These are phyloP conservation scores for Acyrthosiphon pisum DNA, from an alignment of 1,140 invertebrate species.

Conservation along the genomic window DNA sequence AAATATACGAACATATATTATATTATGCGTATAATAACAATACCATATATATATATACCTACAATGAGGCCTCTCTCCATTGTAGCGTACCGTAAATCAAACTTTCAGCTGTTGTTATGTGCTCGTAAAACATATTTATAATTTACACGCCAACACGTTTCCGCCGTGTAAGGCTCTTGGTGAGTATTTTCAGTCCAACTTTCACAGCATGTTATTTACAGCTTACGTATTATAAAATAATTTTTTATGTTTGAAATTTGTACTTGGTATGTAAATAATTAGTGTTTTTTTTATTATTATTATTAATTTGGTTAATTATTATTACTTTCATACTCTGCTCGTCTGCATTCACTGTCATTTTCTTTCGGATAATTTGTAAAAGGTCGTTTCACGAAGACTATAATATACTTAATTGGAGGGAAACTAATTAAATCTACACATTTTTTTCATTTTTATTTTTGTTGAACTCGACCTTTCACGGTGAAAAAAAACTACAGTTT, in stretches of 20 bases:
- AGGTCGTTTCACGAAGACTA: background rate
- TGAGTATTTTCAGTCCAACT: background rate
- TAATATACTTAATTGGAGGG: background rate
- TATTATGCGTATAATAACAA: background rate
- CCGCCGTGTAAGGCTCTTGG: background rate
- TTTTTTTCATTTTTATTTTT: background rate
- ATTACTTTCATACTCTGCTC: background rate
- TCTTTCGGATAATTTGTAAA: conserved; percentile 1
- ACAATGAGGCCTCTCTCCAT: background rate
- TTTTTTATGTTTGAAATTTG: background rate
- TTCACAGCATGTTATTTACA: background rate
- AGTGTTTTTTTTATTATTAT: no score
- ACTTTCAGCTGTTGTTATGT: background rate
- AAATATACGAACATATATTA: background rate
- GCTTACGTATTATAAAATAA: background rate
- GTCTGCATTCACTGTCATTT: background rate
- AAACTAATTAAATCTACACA: background rate
- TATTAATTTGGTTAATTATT: background rate
- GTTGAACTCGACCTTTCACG: background rate
- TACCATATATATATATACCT: background rate
- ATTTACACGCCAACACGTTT: background rate
- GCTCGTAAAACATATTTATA: background rate
- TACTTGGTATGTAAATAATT: background rate
- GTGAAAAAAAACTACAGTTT: background rate
- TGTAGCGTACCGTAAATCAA: background rate